Evolutionary conservation across 2,797 vertebrate genomes (phyloP).

Genomic region (Liparis tanakae): DNA sequence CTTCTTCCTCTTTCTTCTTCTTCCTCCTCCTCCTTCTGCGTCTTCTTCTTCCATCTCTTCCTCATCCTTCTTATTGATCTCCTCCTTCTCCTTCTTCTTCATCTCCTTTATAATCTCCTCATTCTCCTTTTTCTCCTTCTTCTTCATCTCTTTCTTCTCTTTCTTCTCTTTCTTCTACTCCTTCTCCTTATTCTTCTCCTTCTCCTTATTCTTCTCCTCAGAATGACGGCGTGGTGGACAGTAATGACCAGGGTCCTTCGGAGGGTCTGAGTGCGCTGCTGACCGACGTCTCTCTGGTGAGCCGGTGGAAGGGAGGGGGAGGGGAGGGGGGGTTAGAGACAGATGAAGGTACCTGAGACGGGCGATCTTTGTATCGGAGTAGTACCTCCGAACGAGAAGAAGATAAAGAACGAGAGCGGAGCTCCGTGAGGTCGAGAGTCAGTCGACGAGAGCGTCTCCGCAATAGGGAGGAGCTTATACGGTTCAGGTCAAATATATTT

Average conservation of each 20-base stretch:
- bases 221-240: constrained; percentile 89
- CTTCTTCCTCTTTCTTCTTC: no score
- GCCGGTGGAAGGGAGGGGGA: constrained; percentile 26
- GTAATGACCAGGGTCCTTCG: constrained; percentile 79
- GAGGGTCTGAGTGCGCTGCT: constrained; percentile 86
- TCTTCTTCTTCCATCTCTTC: constrained; percentile 25
- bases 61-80: no score
- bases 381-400: constrained; percentile 8
- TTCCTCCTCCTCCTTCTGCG: no score
- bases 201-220: constrained; percentile 63
- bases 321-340: neutral
- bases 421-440: constrained; percentile 5
- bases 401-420: constrained; percentile 3
- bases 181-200: no score
- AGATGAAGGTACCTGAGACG: constrained; percentile 36
- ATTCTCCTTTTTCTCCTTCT: no score
- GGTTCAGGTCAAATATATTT: neutral
- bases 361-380: constrained; percentile 30
- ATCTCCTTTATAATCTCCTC: no score
- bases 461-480: neutral
- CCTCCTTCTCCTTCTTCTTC: constrained; percentile 17
- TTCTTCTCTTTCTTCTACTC: constrained; percentile 18
- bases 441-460: neutral
- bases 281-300: constrained; percentile 89
- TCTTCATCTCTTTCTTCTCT: neutral